These are phyloP conservation scores for Aleadryas rufinucha DNA, from an alignment of 2,113 vertebrate genomes.

Conservation along the genomic window DNA sequence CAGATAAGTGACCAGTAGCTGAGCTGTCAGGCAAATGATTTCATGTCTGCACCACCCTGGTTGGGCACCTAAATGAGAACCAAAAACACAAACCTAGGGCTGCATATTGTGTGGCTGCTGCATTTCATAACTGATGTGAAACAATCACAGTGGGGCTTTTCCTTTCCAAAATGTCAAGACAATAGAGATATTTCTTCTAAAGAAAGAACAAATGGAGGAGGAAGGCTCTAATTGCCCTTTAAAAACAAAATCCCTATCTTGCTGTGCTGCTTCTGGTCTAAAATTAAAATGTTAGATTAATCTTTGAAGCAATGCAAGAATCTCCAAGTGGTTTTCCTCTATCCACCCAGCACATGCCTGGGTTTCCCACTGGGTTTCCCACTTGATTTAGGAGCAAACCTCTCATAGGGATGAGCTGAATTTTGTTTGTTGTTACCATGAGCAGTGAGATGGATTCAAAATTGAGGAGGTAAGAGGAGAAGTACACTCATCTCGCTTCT, in stretches of 20 bases:
- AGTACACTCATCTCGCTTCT: not conserved
- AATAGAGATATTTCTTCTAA: conserved; percentile 52
- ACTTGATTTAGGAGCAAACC: not conserved
- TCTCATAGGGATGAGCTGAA: not conserved
- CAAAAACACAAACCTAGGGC: not conserved
- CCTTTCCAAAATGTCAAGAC: conserved; percentile 52
- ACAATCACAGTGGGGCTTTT: conserved; percentile 48
- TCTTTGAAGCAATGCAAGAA: conserved; percentile 38
- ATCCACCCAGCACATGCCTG: not conserved
- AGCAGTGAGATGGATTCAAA: not conserved
- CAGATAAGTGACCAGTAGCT: conserved; percentile 25
- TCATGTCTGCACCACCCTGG: not conserved
- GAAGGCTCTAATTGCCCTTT: conserved; percentile 46
- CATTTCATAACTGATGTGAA: conserved; percentile 39
- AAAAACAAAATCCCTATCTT: conserved; percentile 58
- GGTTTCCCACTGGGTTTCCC: conserved; percentile 11
- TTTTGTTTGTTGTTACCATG: not conserved
- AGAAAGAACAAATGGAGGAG: conserved; percentile 49
- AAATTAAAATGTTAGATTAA: conserved; percentile 31
- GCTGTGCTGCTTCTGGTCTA: conserved; percentile 47
- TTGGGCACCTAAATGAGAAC: conserved; percentile 14
- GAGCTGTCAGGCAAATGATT: not conserved
- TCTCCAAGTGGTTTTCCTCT: not conserved
- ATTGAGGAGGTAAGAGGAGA: not conserved
- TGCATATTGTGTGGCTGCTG: conserved; percentile 3